A percentile compares a stretch with the other conserved stretches of the same genome.
phyloP scores from a whole-genome alignment of 1,140 invertebrate species.

The Mizuhopecten yessoensis region DNA sequence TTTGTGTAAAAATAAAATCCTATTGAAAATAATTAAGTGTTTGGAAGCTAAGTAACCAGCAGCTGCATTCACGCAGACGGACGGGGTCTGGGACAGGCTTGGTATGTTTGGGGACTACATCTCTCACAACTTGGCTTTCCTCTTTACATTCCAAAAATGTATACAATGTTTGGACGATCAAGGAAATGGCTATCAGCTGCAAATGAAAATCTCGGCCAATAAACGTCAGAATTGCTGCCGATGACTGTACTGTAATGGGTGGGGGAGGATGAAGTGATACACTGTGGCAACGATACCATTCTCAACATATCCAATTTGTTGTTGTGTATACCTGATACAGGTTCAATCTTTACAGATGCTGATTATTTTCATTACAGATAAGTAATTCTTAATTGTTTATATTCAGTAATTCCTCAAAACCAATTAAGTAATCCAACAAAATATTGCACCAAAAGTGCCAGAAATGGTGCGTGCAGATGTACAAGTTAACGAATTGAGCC shows the following conservation, averaged over 20 bases:
- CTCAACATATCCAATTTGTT: slow-evolving; percentile 24
- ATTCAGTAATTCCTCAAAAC: neutral
- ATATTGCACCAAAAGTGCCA: neutral
- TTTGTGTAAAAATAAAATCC: slow-evolving; percentile 40
- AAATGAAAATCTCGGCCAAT: slow-evolving; percentile 26
- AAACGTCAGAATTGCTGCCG: neutral
- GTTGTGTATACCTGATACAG: neutral
- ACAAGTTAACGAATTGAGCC: neutral
- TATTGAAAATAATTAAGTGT: slow-evolving; percentile 40
- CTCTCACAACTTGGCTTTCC: slow-evolving; percentile 31
- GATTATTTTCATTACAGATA: neutral
- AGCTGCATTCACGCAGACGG: neutral
- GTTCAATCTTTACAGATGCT: neutral
- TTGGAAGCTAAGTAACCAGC: neutral
- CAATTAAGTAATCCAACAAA: neutral
- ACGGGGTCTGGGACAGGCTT: neutral
- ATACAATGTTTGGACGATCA: slow-evolving; percentile 28
- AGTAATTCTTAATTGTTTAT: neutral
- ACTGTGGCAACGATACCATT: neutral
- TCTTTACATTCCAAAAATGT: slow-evolving; percentile 35
- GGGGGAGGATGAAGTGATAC: neutral
- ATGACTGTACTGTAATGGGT: neutral
- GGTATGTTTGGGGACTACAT: slow-evolving; percentile 22
- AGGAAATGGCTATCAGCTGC: slow-evolving; percentile 31
- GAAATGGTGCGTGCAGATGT: neutral